phyloP scores from a whole-genome alignment of 2,797 vertebrate genomes.

The Brachyrhaphis roseni region DNA sequence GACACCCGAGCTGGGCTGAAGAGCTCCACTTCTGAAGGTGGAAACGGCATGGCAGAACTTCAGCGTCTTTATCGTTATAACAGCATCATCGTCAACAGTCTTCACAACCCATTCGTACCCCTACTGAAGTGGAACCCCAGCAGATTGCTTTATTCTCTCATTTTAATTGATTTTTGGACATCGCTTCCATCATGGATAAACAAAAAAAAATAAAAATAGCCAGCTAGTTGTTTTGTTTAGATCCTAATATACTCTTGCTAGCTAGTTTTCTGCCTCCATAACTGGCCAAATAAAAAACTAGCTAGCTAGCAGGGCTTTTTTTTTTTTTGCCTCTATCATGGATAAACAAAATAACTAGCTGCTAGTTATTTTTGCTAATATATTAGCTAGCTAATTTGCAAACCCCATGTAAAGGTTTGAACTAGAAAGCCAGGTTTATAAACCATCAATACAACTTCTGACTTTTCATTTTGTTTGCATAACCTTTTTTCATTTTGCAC shows the following conservation, averaged over 20 bases:
- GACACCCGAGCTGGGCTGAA: slow-evolving; percentile 87
- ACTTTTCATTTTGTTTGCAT: no score
- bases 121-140: background rate
- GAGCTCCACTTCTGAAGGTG: slow-evolving; percentile 88
- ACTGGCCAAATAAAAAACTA: no score
- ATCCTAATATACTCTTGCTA: no score
- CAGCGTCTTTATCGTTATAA: background rate
- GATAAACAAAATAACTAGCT: no score
- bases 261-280: no score
- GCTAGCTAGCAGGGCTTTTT: no score
- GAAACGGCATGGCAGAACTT: background rate
- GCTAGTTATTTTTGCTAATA: no score
- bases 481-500: background rate
- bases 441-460: background rate
- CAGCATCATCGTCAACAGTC: background rate
- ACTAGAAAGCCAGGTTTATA: background rate
- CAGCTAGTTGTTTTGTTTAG: no score
- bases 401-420: background rate
- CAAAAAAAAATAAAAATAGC: no score
- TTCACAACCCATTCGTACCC: background rate
- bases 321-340: no score
- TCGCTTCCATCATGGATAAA: background rate
- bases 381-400: no score
- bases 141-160: background rate
- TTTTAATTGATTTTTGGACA: background rate